These are phyloP conservation scores for Agrypnia vestita DNA, from an alignment of 1,140 invertebrate genomes.

Conservation along the genomic window DNA sequence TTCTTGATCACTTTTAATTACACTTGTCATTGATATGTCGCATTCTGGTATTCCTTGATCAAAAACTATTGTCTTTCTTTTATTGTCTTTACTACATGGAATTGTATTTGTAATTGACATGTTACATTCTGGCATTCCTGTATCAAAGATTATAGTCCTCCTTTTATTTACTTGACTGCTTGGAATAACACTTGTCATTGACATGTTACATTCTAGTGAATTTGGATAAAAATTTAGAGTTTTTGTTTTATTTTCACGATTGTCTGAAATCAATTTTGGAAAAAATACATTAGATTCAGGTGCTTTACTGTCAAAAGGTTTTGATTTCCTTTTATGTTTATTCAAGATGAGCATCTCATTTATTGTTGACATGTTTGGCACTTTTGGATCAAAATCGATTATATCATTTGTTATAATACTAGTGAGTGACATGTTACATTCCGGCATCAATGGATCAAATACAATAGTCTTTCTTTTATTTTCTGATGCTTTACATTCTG, in stretches of 20 bases:
- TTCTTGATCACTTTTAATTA: not conserved
- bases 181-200: slow-evolving; percentile 4
- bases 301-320: too few species aligned
- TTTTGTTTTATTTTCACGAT: too few species aligned
- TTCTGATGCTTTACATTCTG: slow-evolving; percentile 40
- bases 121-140: slow-evolving; percentile 18
- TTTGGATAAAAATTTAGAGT: too few species aligned
- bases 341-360: too few species aligned
- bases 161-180: slow-evolving; percentile 31
- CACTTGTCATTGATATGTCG: slow-evolving; percentile 22
- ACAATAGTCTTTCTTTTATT: slow-evolving; percentile 42
- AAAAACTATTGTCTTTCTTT: slow-evolving; percentile 25
- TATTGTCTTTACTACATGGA: not conserved
- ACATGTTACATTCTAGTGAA: too few species aligned
- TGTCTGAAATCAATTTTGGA: too few species aligned
- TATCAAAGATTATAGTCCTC: slow-evolving; percentile 28
- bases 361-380: slow-evolving; percentile 38
- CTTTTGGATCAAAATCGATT: slow-evolving; percentile 1
- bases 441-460: slow-evolving; percentile 16
- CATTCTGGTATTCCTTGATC: not conserved
- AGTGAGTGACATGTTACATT: slow-evolving; percentile 49
- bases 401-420: slow-evolving; percentile 11
- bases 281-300: too few species aligned
- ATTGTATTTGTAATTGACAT: slow-evolving; percentile 12
- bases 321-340: too few species aligned